Conservation (phyloP, 2,888 invertebrate genomes). For the Meloe dianella region DNA sequence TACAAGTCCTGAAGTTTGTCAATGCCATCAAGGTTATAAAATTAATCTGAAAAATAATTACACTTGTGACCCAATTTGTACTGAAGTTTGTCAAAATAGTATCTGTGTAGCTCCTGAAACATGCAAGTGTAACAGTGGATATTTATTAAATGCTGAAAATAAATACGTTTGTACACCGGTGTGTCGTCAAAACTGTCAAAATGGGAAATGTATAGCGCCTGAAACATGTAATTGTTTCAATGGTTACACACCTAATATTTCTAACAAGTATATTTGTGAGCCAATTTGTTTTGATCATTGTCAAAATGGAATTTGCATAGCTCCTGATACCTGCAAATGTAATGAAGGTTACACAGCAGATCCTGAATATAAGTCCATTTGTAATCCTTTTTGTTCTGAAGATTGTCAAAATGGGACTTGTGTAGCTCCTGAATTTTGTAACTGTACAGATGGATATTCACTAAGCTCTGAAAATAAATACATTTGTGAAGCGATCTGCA, state of each 20-base stretch:
- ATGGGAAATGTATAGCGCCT: slow-evolving; percentile 22
- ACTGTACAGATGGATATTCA: background rate
- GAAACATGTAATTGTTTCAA: slow-evolving; percentile 35
- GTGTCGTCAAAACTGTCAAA: background rate
- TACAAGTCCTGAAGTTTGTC: slow-evolving; percentile 27
- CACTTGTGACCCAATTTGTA: slow-evolving; percentile 33
- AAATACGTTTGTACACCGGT: background rate
- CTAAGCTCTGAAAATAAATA: too few species aligned
- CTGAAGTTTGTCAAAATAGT: slow-evolving; percentile 33
- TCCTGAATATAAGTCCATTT: too few species aligned
- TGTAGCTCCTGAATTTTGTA: background rate
- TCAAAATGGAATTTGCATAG: too few species aligned
- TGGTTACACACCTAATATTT: slow-evolving; percentile 18
- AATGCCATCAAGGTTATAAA: slow-evolving; percentile 19
- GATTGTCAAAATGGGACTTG: background rate
- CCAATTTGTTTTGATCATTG: too few species aligned
- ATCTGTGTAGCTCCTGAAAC: slow-evolving; percentile 13
- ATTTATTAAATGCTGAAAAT: background rate
- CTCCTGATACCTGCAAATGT: too few species aligned
- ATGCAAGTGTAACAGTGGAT: background rate
- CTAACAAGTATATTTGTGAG: too few species aligned
- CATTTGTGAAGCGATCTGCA: too few species aligned
- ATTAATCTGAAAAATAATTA: slow-evolving; percentile 14
- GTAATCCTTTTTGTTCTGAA: too few species aligned
- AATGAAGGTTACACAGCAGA: too few species aligned